Percentiles rank a stretch among this genome's conserved stretches.
phyloP scores from a whole-genome alignment of 2,888 invertebrate species.

The Perithous albicinctus region DNA sequence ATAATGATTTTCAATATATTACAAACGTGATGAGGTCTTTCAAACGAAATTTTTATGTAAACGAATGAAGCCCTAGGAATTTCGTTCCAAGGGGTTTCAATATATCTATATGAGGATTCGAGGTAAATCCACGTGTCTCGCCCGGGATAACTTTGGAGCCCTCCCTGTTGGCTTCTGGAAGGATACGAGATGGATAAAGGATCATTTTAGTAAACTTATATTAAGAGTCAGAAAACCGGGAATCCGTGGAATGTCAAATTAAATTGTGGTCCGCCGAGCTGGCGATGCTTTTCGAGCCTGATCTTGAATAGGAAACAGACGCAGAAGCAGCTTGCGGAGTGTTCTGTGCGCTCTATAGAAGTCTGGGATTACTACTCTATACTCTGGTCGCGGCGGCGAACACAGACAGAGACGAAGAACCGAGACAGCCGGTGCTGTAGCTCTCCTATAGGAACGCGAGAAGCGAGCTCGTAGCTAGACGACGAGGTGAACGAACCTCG shows the following conservation, averaged over 20 bases:
- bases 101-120: no score
- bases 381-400: slow-evolving; percentile 25
- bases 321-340: slow-evolving; percentile 52
- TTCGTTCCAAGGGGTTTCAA: background rate
- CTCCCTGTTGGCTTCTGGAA: slow-evolving; percentile 53
- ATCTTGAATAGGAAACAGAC: slow-evolving; percentile 74
- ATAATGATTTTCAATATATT: no score
- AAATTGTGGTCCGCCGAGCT: slow-evolving; percentile 75
- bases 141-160: background rate
- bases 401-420: slow-evolving; percentile 47
- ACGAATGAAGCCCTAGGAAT: background rate
- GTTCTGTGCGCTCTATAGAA: slow-evolving; percentile 26
- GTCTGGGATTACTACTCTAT: slow-evolving; percentile 25
- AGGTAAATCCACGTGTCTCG: no score
- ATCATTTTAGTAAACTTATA: slow-evolving; percentile 29
- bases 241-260: slow-evolving; percentile 81
- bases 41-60: no score
- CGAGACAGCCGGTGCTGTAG: slow-evolving; percentile 61
- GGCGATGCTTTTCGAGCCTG: slow-evolving; percentile 68
- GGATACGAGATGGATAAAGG: slow-evolving; percentile 61
- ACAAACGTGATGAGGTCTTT: no score
- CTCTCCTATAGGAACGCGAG: slow-evolving; percentile 62
- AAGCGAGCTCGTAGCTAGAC: slow-evolving; percentile 70
- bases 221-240: slow-evolving; percentile 70
- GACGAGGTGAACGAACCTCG: slow-evolving; percentile 84